Percentiles rank a stretch among this genome's conserved stretches.
Evolutionary conservation across 2,797 vertebrate species (phyloP).

Genomic region (Pampus argenteus): DNA sequence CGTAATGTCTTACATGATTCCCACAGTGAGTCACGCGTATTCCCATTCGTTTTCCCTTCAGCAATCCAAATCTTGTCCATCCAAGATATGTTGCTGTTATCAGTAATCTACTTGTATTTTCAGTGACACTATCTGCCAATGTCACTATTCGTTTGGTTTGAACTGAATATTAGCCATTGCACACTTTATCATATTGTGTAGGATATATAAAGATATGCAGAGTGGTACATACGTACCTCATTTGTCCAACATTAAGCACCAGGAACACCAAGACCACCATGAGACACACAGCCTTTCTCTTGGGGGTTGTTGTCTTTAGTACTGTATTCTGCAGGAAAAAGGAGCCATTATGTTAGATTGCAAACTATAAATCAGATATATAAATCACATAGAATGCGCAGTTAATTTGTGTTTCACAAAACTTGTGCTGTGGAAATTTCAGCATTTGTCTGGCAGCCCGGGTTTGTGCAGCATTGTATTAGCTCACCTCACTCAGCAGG

Average conservation of each 20-base stretch:
- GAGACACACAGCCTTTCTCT: conserved; percentile 92
- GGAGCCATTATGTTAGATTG: conserved; percentile 1
- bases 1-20: conserved; percentile 40
- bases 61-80: conserved; percentile 39
- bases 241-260: conserved; percentile 88
- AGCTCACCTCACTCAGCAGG: conserved; percentile 89
- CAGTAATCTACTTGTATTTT: not conserved
- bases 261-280: conserved; percentile 92
- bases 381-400: not conserved
- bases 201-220: not conserved
- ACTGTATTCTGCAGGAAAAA: conserved; percentile 86
- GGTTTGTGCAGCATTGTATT: no score
- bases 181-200: not conserved
- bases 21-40: conserved; percentile 67
- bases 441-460: not conserved
- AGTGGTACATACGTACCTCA: conserved; percentile 84
- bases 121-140: not conserved
- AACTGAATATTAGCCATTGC: conserved; percentile 7
- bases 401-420: not conserved
- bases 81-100: conserved; percentile 7
- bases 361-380: conserved; percentile 1
- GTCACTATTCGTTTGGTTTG: not conserved
- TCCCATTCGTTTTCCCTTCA: conserved; percentile 56
- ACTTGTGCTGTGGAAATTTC: not conserved
- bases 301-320: conserved; percentile 89